Base-by-base conservation (phyloP, 2,797 vertebrate genomes). In the Sciurus carolinensis region DNA sequence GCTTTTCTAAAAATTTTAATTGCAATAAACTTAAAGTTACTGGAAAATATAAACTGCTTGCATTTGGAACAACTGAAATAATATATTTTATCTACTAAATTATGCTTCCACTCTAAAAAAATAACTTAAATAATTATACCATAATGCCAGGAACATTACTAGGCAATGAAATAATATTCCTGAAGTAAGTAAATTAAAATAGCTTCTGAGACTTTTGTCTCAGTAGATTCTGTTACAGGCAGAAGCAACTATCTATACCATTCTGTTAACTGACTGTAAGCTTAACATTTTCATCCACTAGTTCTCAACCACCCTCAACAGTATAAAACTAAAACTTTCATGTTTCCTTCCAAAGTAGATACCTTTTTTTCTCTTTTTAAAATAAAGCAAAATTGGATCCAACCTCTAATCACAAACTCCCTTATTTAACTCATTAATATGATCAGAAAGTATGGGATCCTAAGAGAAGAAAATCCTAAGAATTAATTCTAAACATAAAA, bases 371-470 rank as follows among this genome's bases (percentile, higher is more conserved):
- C 87, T 62, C 39, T 86, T 90, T 87, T 94, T 18, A 89, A 94
- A 85, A 88, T 8, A 69, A 71, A 87, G 54, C 28, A 72, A 94
- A 88, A 33, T 82, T 66, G 54, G 26, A 71, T 76, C 14, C 14
- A 95, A 81, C 47, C 30, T 84, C n/a, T 81, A 91, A 89, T 50
- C 20, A 93, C 18, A 91, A 86, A 84, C 22, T 71, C 36, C 44
- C 39, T 72, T 79, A 87, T 94, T 83, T 87, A 89, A 94, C 92
- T 89, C 36, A 87, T 69, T 83, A 96, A 66, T 89, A 93, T 71
- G 18, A 7, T 94, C 30, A 71, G n/a, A 92, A 95, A 93, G 50
- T 47, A 69, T 17, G 1, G 22, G 7, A 81, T 39, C 39, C 39
- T 64, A 67, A 69, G 59, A 75, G 7, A 39, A 36, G 30, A 59